Percentiles rank a stretch among this genome's conserved stretches.
Conservation (phyloP, 2,888 invertebrate genomes). For the Nineta flava region DNA sequence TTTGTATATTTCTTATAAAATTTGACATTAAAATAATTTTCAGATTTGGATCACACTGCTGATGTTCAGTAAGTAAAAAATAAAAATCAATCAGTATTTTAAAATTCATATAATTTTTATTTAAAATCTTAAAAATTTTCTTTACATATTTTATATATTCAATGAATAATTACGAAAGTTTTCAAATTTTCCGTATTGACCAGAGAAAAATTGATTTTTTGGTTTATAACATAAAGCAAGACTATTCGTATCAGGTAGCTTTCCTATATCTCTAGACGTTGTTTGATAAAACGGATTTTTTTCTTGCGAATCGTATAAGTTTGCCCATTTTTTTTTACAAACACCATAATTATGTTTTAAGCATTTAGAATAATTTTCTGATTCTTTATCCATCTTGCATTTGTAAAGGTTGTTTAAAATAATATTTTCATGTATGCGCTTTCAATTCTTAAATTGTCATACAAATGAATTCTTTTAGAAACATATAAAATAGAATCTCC, state of each 20-base stretch:
- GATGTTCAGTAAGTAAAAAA: conserved; percentile 87
- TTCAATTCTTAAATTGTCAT: too few species aligned
- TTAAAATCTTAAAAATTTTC: neutral
- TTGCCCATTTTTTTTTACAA: too few species aligned
- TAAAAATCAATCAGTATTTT: conserved; percentile 8
- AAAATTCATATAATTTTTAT: neutral
- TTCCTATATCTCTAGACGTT: neutral
- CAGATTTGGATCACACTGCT: conserved; percentile 93
- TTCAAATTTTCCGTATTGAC: neutral
- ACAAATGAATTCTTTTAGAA: too few species aligned
- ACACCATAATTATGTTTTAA: too few species aligned
- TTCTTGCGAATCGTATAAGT: neutral
- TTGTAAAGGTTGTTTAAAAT: too few species aligned
- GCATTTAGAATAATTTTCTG: too few species aligned
- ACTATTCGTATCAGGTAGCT: neutral
- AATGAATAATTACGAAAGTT: neutral
- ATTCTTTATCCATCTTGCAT: too few species aligned
- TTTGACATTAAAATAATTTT: conserved; percentile 20
- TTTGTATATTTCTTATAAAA: neutral
- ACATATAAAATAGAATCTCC: too few species aligned
- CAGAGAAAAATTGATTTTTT: neutral
- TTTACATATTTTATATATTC: neutral
- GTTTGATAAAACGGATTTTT: neutral
- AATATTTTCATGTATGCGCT: too few species aligned
- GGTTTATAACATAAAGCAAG: neutral